phyloP scores from a whole-genome alignment of 1,140 invertebrate genomes.

The Periplaneta americana region DNA sequence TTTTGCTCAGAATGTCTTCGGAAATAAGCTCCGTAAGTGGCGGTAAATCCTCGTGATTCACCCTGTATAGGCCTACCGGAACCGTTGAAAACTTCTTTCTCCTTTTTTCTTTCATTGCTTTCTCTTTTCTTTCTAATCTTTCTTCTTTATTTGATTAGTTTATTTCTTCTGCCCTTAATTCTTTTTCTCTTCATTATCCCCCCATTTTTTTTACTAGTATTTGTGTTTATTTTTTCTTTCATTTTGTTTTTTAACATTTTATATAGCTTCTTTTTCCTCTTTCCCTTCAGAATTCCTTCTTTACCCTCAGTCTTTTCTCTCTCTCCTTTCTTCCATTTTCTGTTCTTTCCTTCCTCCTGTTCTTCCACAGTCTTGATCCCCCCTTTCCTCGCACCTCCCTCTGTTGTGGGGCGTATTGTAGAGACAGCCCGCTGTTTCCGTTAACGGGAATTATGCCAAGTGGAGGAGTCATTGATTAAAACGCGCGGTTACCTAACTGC shows the following conservation, averaged over 20 bases:
- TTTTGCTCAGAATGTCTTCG: too few relatives aligned
- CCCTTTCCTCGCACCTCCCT: not conserved
- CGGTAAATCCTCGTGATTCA: too few relatives aligned
- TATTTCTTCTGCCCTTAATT: not conserved
- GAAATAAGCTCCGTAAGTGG: too few relatives aligned
- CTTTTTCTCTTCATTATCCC: not conserved
- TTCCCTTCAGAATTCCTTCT: too few relatives aligned
- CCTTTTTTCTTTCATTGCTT: not conserved
- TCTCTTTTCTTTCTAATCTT: not conserved
- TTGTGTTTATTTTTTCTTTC: not conserved
- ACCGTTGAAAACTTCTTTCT: too few relatives aligned
- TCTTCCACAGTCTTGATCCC: too few relatives aligned
- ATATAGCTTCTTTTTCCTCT: not conserved
- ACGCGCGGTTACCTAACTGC: slow-evolving; percentile 4
- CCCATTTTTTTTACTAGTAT: too few relatives aligned
- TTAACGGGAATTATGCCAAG: not conserved
- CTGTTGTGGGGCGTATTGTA: not conserved
- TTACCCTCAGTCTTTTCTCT: not conserved
- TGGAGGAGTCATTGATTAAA: slow-evolving; percentile 4
- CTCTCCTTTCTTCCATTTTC: not conserved
- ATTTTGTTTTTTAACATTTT: not conserved
- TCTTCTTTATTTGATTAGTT: not conserved
- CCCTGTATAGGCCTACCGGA: too few relatives aligned
- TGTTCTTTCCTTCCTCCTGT: too few relatives aligned
- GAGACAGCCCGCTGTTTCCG: not conserved